phyloP scores from a whole-genome alignment of 2,113 vertebrate genomes.

The Nesoenas mayeri region DNA sequence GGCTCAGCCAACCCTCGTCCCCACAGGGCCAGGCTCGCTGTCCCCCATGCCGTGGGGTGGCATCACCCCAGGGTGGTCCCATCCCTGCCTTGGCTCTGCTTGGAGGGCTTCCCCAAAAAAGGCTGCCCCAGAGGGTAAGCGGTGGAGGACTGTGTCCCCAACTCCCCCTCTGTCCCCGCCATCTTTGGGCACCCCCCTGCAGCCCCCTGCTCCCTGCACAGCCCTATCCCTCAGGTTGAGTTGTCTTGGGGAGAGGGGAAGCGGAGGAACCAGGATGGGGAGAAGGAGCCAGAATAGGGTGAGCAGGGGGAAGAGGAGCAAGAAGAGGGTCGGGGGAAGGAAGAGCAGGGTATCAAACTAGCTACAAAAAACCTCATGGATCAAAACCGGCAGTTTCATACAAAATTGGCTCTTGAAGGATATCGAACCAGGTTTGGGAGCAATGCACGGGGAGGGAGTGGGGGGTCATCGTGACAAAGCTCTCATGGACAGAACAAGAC shows the following conservation, averaged over 20 bases:
- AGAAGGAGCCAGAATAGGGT: constrained; percentile 14
- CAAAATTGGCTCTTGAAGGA: constrained; percentile 39
- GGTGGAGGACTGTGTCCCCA: neutral
- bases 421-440: constrained; percentile 45
- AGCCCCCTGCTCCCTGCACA: neutral
- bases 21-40: fast-evolving
- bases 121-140: neutral
- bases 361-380: constrained; percentile 50
- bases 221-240: constrained; percentile 78
- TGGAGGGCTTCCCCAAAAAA: neutral
- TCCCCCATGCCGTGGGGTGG: neutral
- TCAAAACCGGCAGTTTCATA: constrained; percentile 38
- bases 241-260: constrained; percentile 72
- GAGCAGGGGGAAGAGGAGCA: constrained; percentile 9
- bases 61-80: neutral
- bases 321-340: neutral
- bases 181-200: neutral
- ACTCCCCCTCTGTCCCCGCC: neutral
- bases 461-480: constrained; percentile 73
- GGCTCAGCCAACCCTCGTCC: neutral
- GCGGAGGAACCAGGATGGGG: constrained; percentile 9
- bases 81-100: neutral
- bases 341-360: constrained; percentile 62
- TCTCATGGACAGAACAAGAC: constrained; percentile 83
- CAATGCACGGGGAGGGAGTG: constrained; percentile 66